Evolutionary conservation across 2,888 invertebrate genomes (phyloP).

Genomic region (Adelognathus sp.): DNA sequence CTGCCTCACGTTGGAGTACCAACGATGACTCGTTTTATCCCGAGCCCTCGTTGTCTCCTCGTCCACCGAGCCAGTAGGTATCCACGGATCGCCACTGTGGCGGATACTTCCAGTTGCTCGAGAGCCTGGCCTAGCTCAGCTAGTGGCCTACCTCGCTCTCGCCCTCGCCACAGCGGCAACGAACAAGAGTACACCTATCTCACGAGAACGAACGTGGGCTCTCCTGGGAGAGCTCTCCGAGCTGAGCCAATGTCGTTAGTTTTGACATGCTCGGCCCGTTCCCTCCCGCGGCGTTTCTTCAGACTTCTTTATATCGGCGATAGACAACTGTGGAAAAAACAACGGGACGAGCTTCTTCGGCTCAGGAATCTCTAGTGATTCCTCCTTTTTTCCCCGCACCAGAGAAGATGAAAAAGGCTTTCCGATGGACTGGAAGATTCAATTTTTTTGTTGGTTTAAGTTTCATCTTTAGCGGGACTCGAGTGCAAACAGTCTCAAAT

Average conservation of each 20-base stretch:
- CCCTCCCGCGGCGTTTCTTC: constrained; percentile 63
- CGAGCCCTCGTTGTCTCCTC: constrained; percentile 56
- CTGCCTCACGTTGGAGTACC: constrained; percentile 65
- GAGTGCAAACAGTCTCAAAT: too few species aligned
- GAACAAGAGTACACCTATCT: constrained; percentile 54
- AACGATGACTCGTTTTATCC: constrained; percentile 71
- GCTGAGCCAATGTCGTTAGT: constrained; percentile 72
- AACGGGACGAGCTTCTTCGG: constrained; percentile 17
- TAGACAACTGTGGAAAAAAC: constrained; percentile 31
- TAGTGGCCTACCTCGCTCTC: constrained; percentile 56
- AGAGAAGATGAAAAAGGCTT: background rate
- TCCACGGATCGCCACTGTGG: constrained; percentile 21
- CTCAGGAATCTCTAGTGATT: constrained; percentile 31
- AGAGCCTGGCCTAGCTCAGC: constrained; percentile 9
- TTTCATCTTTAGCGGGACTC: too few species aligned
- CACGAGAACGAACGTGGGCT: constrained; percentile 58
- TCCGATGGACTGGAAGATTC: constrained; percentile 33
- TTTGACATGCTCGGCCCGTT: constrained; percentile 67
- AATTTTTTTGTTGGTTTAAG: background rate
- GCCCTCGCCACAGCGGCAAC: constrained; percentile 55
- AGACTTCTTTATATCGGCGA: constrained; percentile 33
- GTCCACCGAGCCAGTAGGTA: constrained; percentile 57
- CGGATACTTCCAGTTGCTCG: constrained; percentile 24
- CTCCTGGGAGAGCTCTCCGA: constrained; percentile 68
- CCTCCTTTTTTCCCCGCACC: constrained; percentile 13